Base-by-base conservation (phyloP, 2,888 invertebrate species). In the Callosobruchus maculatus region DNA sequence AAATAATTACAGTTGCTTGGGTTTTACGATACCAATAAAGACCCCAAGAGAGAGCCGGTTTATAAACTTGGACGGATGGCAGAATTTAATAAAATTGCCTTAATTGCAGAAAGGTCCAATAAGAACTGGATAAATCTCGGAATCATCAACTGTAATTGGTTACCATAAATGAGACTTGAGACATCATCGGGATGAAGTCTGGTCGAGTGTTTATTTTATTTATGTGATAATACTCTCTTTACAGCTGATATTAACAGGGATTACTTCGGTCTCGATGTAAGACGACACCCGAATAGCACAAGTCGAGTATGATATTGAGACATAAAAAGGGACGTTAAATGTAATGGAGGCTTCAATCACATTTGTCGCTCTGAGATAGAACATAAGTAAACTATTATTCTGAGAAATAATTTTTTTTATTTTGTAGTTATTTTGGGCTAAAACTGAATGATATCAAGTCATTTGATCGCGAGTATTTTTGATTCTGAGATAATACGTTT, bases 61-160 rank as follows among this genome's bases (percentile, higher is more conserved):
- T 73, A 70, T 75, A 76, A 74, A 76, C 72, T 74, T 26, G 70
- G 75, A 71, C 75, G 71, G 71, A 73, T 71, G 75, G 74, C 73
- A 73, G 75, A 74, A 77, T 78, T 78, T 78, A 77, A 77, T 78
- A 77, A 77, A 76, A 78, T 74, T 73, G 73, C 70, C 74, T 76
- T 78, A 76, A 78, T 78, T 78, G 77, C 76, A 30, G 74, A 71
- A 73, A 72, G 68, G 20, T 76, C 74, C 74, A 77, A 78, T 78
- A 84, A 83, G 84, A 83, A 81, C 73, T 79, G 79, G 81, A 83
- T 83, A 83, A 85, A 85, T 85, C 85, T 85, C 85, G 82, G 85
- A 86, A 85, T 85, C 86, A 86, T 86, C 85, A 85, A 84, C 82
- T 83, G 85, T 86, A 86, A 86, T 86, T 85, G 84, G 75, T 73